Base-by-base conservation (phyloP, 2,888 invertebrate genomes). In the Parthenolecanium corni region DNA sequence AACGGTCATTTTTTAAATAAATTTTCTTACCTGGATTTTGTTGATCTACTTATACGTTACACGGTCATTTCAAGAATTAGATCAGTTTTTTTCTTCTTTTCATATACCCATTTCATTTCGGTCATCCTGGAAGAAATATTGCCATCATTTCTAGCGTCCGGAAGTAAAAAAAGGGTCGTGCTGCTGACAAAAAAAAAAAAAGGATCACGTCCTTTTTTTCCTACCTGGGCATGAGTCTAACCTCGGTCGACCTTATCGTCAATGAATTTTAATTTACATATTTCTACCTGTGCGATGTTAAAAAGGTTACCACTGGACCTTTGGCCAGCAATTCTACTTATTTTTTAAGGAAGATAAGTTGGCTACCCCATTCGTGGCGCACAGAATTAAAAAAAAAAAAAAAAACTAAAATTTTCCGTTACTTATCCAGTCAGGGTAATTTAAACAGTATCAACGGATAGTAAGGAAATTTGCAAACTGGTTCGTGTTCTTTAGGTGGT, bases 271-370 rank as follows among this genome's bases (percentile, higher is more conserved):
- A 58, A 61, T 61, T 61, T 61, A 61, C 49, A 61, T 61, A 61
- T 61, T 61, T 61, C 61, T 61, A 61, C 61, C 61, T 61, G 61
- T 61, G 47, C 31, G 61, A 61, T 61, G 61, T 61, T 61, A 61
- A 61, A 61, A 61, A 61, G 61, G 61, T 61, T 61, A 61, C 49
- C 23, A 23, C 49, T 49, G 49, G 49, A 49, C 49, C 49, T 49
- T 23, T 20, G 49, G 14, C 18, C 49, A 14, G 20, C 21, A 49
- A 6, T 31, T 31, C 31, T 31, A 31, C 4, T 31, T 31, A 6
- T 31, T 31, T 31, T 31, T 31, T 31, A 9, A 31, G 31, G 31
- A 31, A 31, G 31, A 31, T 31, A 31, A 31, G 4, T 6, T 31
- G 4, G 31, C 31, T 31, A 31, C 4, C 31, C 31, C 31, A 4